These are phyloP conservation scores for Protaetia brevitarsis DNA, from an alignment of 1,140 invertebrate species.

Conservation along the genomic window DNA sequence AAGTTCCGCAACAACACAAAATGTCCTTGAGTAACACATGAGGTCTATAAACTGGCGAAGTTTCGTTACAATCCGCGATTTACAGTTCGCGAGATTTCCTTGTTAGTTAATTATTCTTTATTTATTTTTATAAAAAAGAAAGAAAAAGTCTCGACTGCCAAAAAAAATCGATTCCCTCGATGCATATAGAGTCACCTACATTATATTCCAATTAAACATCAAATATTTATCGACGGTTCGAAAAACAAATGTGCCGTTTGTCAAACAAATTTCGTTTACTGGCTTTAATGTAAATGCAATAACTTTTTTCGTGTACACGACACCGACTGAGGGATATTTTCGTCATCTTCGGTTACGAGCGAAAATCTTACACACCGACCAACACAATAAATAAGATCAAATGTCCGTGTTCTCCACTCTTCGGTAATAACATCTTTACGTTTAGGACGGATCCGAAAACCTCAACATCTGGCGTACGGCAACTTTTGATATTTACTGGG, in stretches of 20 bases:
- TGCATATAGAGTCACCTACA: neutral
- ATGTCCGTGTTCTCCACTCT: neutral
- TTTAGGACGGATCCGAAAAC: conserved; percentile 9
- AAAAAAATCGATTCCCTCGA: too few species aligned
- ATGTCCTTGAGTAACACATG: too few species aligned
- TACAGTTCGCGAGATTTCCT: too few species aligned
- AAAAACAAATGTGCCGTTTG: neutral
- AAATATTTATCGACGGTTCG: neutral
- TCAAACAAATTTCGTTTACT: neutral
- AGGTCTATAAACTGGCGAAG: too few species aligned
- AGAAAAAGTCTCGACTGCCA: too few species aligned
- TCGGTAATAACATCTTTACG: conserved; percentile 6
- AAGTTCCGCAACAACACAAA: too few species aligned
- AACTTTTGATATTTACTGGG: conserved; percentile 16
- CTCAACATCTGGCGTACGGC: conserved; percentile 12
- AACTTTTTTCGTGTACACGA: neutral
- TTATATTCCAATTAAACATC: neutral
- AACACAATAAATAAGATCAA: conserved; percentile 13
- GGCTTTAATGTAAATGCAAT: neutral
- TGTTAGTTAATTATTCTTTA: too few species aligned
- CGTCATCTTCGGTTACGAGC: neutral
- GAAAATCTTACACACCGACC: conserved; percentile 1
- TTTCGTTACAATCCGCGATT: too few species aligned
- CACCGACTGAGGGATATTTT: neutral
- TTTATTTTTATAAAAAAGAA: too few species aligned